phyloP scores from a whole-genome alignment of 2,113 vertebrate genomes.

The Clarias gariepinus region DNA sequence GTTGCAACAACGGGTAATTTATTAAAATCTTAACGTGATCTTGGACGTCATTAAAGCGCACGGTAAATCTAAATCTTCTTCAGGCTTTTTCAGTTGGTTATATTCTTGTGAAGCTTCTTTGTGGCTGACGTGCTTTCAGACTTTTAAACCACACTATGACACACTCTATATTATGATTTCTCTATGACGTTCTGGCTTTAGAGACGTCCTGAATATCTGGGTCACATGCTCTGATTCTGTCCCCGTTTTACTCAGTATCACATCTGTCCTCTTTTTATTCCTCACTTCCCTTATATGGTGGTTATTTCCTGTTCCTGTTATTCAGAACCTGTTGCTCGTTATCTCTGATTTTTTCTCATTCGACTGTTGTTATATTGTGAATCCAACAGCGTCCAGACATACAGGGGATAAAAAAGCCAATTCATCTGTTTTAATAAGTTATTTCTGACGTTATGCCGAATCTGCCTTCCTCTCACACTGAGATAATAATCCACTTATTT shows the following conservation, averaged over 20 bases:
- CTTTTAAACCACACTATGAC: not conserved
- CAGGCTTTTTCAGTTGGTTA: not conserved
- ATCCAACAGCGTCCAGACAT: not conserved
- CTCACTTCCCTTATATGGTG: not conserved
- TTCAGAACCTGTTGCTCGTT: not conserved
- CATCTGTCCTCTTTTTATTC: slow-evolving; percentile 19
- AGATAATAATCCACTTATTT: not conserved
- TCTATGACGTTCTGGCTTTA: not conserved
- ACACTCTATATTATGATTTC: not conserved
- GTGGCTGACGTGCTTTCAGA: not conserved
- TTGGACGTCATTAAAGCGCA: not conserved
- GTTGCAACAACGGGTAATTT: no score
- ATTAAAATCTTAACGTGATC: not conserved
- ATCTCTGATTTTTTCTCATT: not conserved
- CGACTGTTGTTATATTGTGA: not conserved
- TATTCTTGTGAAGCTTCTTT: not conserved
- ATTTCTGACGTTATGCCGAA: not conserved
- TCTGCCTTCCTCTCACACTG: not conserved
- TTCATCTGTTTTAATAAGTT: not conserved
- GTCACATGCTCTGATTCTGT: slow-evolving; percentile 5
- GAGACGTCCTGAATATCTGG: slow-evolving; percentile 1
- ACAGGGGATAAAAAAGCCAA: not conserved
- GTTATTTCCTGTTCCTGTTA: not conserved
- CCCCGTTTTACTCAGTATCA: not conserved
- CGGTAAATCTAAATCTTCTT: not conserved